Base-by-base conservation (phyloP, 2,113 vertebrate genomes). In the Bothrops jararaca region DNA sequence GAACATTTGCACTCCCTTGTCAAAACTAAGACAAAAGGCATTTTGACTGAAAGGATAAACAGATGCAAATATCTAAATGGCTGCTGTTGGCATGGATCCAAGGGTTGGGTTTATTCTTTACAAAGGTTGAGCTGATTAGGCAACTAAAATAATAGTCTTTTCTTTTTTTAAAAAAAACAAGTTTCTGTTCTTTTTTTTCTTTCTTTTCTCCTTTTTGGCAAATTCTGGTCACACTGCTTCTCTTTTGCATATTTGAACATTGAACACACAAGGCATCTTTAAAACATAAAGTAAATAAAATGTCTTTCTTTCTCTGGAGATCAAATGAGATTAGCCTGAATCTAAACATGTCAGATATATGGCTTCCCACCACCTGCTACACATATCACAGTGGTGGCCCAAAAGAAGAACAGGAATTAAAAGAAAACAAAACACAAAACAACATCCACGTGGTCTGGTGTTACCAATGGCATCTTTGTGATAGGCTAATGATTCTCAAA, bases 51-150 rank as follows among this genome's bases (percentile, higher is more conserved):
- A 95, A 97, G 96, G 96, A 96, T 97, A 97, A 98, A 98, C 97
- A 98, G 96, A 97, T 98, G 96, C 96, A 97, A 98, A 97, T 97
- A 96, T 92, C 93, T 94, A 92, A 96, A 97, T 97, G 97, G 93
- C 97, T 97, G 97, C 91, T 93, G 60, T 94, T 97, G 97, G 97
- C 97, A 95, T 93, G 58, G 92, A 52, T 97, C 97, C 97, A 97
- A 96, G 95, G 94, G 95, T 95, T 94, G 95, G 86, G 85, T 91
- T 90, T 95, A 89, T 93, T 93, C 95, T 93, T 90, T 23, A 85
- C 50, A 96, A 93, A 96, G 95, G 91, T 89, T 94, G 95, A 94
- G 74, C 90, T 91, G 54, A 93, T 94, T 94, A 96, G 93, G 94
- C 95, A 95, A 94, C 92, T 93, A 93, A 96, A 94, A 94, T 95